Percentiles rank a stretch among this genome's conserved stretches.
phyloP scores from a whole-genome alignment of 2,113 vertebrate genomes.

The Menidia beryllina region DNA sequence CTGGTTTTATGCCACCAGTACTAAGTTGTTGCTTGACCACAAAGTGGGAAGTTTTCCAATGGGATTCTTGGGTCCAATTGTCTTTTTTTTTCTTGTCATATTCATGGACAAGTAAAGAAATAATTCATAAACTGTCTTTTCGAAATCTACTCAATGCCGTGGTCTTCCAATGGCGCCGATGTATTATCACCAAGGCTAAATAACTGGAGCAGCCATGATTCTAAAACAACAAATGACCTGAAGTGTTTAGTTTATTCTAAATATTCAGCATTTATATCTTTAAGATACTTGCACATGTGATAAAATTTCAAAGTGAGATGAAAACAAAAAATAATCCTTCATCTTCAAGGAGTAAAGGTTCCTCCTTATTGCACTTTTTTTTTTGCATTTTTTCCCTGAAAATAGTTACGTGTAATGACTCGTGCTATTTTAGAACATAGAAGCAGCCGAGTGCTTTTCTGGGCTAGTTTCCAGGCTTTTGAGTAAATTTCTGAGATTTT shows the following conservation, averaged over 20 bases:
- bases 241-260: too few species aligned
- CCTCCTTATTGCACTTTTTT: background rate
- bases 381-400: constrained; percentile 11
- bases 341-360: constrained; percentile 19
- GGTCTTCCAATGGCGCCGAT: background rate
- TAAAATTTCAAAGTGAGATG: constrained; percentile 23
- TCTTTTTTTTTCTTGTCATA: too few species aligned
- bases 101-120: background rate
- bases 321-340: background rate
- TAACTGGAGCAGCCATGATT: background rate
- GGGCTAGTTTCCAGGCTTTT: background rate
- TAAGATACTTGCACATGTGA: background rate
- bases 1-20: constrained; percentile 29
- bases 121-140: background rate
- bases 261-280: background rate
- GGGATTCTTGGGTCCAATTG: too few species aligned
- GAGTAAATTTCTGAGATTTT: background rate
- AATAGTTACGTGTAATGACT: constrained; percentile 11
- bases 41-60: background rate
- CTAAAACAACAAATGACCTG: background rate
- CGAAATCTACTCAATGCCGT: background rate
- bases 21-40: background rate
- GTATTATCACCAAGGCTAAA: background rate
- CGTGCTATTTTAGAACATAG: constrained; percentile 12
- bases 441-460: constrained; percentile 28